Evolutionary conservation across 2,797 vertebrate genomes (phyloP).

Genomic region (Amblyraja radiata): DNA sequence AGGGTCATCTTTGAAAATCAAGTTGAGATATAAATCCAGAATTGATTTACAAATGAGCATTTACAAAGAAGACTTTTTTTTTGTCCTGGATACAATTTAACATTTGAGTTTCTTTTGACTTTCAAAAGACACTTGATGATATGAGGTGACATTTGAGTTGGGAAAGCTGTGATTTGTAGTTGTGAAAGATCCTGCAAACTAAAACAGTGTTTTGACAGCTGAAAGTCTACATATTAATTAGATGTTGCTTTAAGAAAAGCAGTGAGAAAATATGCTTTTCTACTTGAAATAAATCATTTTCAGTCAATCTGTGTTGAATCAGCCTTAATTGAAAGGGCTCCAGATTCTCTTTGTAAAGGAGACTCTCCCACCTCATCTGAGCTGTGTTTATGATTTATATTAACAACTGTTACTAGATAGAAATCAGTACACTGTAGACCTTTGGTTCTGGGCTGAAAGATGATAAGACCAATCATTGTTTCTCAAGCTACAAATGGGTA

Average conservation of each 20-base stretch:
- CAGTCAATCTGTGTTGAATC: background rate
- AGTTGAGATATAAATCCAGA: background rate
- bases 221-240: conserved; percentile 8
- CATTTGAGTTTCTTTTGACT: background rate
- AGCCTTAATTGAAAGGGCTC: background rate
- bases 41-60: background rate
- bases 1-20: background rate
- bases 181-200: background rate
- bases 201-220: background rate
- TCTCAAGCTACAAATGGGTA: background rate
- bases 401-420: background rate
- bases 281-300: background rate
- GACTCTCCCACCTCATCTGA: background rate
- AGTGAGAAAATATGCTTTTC: background rate
- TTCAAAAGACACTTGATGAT: background rate
- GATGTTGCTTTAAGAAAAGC: background rate
- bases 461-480: background rate
- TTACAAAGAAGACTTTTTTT: background rate
- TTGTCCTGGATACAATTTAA: background rate
- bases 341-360: background rate
- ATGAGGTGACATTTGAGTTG: background rate
- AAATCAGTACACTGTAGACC: background rate
- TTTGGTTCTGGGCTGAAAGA: background rate
- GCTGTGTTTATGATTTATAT: background rate
- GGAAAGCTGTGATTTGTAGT: background rate